Evolutionary conservation across 2,888 invertebrate genomes (phyloP), one percentile per base, ranked within the genome.

Genomic region (Carcina quercana): DNA sequence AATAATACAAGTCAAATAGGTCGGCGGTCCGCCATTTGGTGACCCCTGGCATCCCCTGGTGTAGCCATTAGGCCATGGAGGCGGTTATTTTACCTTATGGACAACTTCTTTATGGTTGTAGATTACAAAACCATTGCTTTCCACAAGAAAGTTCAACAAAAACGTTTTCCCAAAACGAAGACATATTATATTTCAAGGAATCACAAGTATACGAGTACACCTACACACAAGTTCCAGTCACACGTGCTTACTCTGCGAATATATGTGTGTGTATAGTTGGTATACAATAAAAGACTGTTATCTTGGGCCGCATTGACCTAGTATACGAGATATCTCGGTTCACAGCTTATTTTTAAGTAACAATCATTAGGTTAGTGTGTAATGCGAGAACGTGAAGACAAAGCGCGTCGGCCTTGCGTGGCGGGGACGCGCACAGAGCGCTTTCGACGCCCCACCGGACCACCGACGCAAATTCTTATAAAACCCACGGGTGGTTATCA

Each of bases 301-400:
- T 67, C 59, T 55, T 54, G 53, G 43, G 52, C 53, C 51, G 43
- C 53, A 59, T 59, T 68, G 65, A 67, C 69, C 70, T 61, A 68
- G 50, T 64, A 56, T 42, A 53, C 49, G 42, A 53, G 59, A 50
- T 58, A 58, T 59, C 53, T 47, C 55, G 54, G 70, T 75, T 79
- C 78, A 67, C 78, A 75, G 53, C 45, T 57, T 62, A 58, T 67
- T 67, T 71, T 70, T 71, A 71, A 65, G 70, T 73, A 78, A 71
- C 63, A 62, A 73, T 69, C 53, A 66, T 71, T 70, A 60, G 45
- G 44, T 61, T 63, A 62, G 66, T 64, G 39, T 48, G 30, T 69
- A 64, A 67, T 56, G 53, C 65, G 70, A 68, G 75, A 78, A 67
- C 67, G 70, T 64, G 52, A 69, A 76, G 64, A 80, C 79, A 80